Base-by-base conservation (phyloP, 2,888 invertebrate species). In the Amphipyra berbera region DNA sequence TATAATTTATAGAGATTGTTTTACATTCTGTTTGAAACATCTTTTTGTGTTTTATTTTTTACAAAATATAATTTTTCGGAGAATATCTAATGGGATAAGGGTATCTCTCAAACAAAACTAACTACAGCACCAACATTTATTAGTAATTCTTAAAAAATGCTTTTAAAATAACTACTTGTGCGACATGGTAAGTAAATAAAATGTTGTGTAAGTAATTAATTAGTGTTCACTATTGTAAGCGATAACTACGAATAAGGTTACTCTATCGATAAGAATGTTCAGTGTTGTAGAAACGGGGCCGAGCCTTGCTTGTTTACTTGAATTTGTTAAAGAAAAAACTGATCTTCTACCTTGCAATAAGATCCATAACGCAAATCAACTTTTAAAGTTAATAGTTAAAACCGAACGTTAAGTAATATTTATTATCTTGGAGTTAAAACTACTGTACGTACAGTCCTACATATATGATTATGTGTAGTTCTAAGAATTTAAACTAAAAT, bases 211-310 rank as follows among this genome's bases (percentile, higher is more conserved):
- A 60, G 7, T 42, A 68, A 60, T 58, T 58, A 64, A 61, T 65
- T 64, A 14, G 40, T 58, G 57, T 68, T 42, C 55, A 45, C 37
- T 38, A 54, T 33, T 53, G 38, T 63, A 37, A 21, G 46, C 55
- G 46, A 71, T 71, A 63, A 56, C 35, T 52, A 15, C n/a, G 37
- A 64, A 64, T 68, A 54, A 60, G 57, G 64, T 71, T 60, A 68
- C 53, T 42, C 50, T 60, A 54, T 61, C 44, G 74, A 75, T 74
- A 74, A 75, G 68, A 71, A 60, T 66, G 37, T 66, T 69, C 57
- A 57, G 46, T 37, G 42, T 52, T 55, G 14, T 37, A 57, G 38
- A 37, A 59, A 52, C 21, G 47, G 27, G 50, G 56, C 44, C 64
- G 47, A 55, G 8, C 56, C 50, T 64, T 2, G 21, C 21, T 48